Base-by-base conservation (phyloP, 1,140 invertebrate species). In the Prorops nasuta region DNA sequence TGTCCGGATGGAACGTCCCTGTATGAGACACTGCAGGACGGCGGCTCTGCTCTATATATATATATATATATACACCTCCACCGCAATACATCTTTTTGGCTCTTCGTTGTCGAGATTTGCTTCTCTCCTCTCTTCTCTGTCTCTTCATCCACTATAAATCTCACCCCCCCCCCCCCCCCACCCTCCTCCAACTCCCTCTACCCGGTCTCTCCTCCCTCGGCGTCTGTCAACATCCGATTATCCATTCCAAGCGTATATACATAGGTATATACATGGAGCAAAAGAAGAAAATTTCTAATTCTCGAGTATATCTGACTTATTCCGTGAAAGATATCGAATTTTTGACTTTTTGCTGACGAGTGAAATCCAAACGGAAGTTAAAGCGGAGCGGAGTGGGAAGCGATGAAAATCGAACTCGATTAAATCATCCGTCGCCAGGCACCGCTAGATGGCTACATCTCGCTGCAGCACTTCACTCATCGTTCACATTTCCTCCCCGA, bases 401-500 rank as follows among this genome's bases (percentile, higher is more conserved):
- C 24, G 53, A 53, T 53, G 64, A 60, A 68, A 63, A 57, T 63
- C 58, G 61, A 62, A 59, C 60, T 59, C 64, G 61, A 66, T 65
- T 59, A 56, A 56, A 50, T 39, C 49, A 58, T 60, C 52, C 56
- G 43, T 46, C 6, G 40, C 7, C n/a, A 10, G n/a, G 16, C 45
- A 14, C 10, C 20, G 20, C 9, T 51, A 58, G 54, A 56, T 50
- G 24, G 48, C 41, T 58, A 52, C 55, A 39, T 43, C 54, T 44
- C 53, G 48, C 51, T 43, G 46, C 49, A 56, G 49, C 63, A 60
- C 66, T 66, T 60, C 60, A 51, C 62, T 68, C 67, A 67, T 68
- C 63, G 67, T 54, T 60, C 63, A 61, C 63, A 66, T 67, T 66
- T 69, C 58, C 60, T 58, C 50, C 48, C 39, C 48, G 64, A 64